Evolutionary conservation across 1,140 invertebrate genomes (phyloP).

Genomic region (Drosophila nannoptera): DNA sequence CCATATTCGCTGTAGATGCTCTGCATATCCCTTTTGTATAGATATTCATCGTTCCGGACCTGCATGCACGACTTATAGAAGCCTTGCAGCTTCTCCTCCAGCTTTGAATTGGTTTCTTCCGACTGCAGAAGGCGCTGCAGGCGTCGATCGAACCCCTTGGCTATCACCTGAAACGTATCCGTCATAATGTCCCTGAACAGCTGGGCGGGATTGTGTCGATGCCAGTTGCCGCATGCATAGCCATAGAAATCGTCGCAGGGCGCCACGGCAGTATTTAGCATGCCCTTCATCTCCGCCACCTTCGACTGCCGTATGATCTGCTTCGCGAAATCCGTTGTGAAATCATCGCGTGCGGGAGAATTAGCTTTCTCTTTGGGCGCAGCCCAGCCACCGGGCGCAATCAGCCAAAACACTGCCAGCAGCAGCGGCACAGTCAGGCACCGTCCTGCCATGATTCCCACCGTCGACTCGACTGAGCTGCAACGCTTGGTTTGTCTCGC

Average conservation of each 20-base stretch:
- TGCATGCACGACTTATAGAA: slow-evolving; percentile 58
- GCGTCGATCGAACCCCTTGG: slow-evolving; percentile 51
- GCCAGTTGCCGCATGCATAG: slow-evolving; percentile 85
- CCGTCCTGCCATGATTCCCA: slow-evolving; percentile 41
- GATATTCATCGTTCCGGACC: slow-evolving; percentile 46
- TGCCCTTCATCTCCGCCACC: slow-evolving; percentile 56
- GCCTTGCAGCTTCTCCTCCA: slow-evolving; percentile 54
- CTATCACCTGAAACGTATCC: slow-evolving; percentile 53
- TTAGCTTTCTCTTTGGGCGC: slow-evolving; percentile 9
- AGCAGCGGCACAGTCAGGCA: slow-evolving; percentile 12
- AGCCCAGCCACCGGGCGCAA: not conserved
- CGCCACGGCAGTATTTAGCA: slow-evolving; percentile 80
- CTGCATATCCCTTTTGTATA: slow-evolving; percentile 31
- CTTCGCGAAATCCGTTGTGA: slow-evolving; percentile 48
- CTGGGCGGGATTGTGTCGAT: slow-evolving; percentile 66
- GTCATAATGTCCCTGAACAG: slow-evolving; percentile 40
- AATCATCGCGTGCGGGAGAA: slow-evolving; percentile 35
- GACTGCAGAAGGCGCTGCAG: slow-evolving; percentile 41
- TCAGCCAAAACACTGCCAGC: not conserved
- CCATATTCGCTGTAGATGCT: slow-evolving; percentile 53
- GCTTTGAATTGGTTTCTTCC: slow-evolving; percentile 13
- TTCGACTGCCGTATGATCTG: slow-evolving; percentile 54
- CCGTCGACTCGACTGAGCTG: slow-evolving; percentile 43
- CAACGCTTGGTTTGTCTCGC: slow-evolving; percentile 15
- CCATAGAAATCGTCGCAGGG: slow-evolving; percentile 84